Evolutionary conservation across 2,113 vertebrate genomes (phyloP), one percentile per base, ranked within the genome.

Genomic region (Xiphorhynchus elegans): DNA sequence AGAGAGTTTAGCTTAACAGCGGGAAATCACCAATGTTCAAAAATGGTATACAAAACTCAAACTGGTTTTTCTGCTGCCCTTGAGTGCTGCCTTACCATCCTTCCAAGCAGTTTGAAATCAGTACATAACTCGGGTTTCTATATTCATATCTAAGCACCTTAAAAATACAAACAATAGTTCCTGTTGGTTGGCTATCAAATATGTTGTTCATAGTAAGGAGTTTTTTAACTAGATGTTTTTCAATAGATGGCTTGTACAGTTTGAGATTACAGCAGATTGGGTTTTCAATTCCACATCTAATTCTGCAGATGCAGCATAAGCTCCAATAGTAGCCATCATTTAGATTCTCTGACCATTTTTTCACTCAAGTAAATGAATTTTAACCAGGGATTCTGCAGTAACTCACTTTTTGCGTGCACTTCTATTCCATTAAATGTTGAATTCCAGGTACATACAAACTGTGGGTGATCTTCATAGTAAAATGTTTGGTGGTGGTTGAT

Each of bases 401-500:
- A 67, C 68, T 73, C 28, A 86, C 19, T n/a, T 85, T 85, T 90
- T 96, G 11, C 24, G 12, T 47, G 13, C 2, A 4, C 11, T 77
- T 92, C 53, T 29, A 52, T 91, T 47, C 52, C 18, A 13, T n/a
- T 78, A 76, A 63, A 84, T 62, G 55, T 20, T 68, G 53, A 94
- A 73, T 81, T 94, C 42, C 76, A 53, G 28, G 33, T 79, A 17
- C 0, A 6, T 58, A 35, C 66, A 85, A 90, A 52, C 16, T 31
- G 4, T 84, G 52, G 55, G 17, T 79, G 47, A 91, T 18, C 35
- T 67, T 90, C 77, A 24, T 19, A 8, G 50, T 63, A 17, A 93
- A 94, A 89, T 77, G 55, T 92, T 95, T 82, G 8, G 33, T 91
- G 29, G 19, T 89, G 52, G 44, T 78, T 84, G 42, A 56, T 80